A percentile compares a stretch with the other conserved stretches of the same genome.
These are phyloP conservation scores for Gisinianus flammeolus DNA, from an alignment of 2,888 invertebrate genomes.

Conservation along the genomic window DNA sequence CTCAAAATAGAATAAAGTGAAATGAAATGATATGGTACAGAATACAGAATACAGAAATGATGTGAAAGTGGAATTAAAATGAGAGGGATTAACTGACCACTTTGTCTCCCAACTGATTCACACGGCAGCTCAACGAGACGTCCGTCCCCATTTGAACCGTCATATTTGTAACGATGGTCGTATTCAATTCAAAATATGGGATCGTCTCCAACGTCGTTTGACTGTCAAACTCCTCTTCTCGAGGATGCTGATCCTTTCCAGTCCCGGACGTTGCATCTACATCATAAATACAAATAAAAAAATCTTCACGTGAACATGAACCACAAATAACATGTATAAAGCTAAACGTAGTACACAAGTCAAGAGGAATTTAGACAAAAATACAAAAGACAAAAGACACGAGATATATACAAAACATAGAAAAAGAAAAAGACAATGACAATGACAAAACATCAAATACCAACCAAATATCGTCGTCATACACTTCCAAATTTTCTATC, in stretches of 20 bases:
- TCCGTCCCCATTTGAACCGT: slow-evolving; percentile 59
- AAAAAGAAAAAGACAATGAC: too few relatives aligned
- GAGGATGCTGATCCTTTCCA: slow-evolving; percentile 1
- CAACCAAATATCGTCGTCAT: too few relatives aligned
- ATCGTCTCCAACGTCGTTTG: slow-evolving; percentile 53
- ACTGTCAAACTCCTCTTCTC: slow-evolving; percentile 52
- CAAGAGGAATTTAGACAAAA: neutral
- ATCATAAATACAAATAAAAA: neutral
- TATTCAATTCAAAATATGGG: slow-evolving; percentile 57
- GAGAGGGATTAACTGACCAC: slow-evolving; percentile 48
- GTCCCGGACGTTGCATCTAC: slow-evolving; percentile 6
- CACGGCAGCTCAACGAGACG: slow-evolving; percentile 58
- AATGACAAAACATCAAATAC: too few relatives aligned
- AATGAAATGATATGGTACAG: too few relatives aligned
- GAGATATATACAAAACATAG: too few relatives aligned
- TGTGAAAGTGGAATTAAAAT: neutral
- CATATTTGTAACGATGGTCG: slow-evolving; percentile 56
- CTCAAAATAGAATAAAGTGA: too few relatives aligned
- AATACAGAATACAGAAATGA: too few relatives aligned
- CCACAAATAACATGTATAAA: neutral
- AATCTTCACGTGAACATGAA: neutral
- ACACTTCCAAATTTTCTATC: neutral
- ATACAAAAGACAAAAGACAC: too few relatives aligned
- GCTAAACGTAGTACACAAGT: neutral
- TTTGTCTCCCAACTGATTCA: slow-evolving; percentile 58